These are phyloP conservation scores for Oegoconia quadripuncta DNA, from an alignment of 2,888 invertebrate genomes.

Conservation along the genomic window DNA sequence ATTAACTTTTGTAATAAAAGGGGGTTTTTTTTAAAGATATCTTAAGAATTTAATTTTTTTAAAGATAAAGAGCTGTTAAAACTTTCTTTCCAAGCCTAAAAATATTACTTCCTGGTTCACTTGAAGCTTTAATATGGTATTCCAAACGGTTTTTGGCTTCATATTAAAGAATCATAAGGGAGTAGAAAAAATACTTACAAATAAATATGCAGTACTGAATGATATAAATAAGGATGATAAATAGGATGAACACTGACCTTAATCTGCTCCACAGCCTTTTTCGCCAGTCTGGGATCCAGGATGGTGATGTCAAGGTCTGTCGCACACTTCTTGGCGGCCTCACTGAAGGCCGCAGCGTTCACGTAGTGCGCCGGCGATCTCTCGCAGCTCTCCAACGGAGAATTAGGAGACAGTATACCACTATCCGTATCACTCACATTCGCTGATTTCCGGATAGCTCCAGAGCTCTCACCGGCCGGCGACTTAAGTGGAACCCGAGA, in stretches of 20 bases:
- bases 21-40: no score
- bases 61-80: no score
- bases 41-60: no score
- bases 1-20: no score
- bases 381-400: constrained; percentile 76
- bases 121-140: no score
- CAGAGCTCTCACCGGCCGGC: constrained; percentile 51
- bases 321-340: constrained; percentile 50
- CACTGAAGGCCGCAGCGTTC: constrained; percentile 63
- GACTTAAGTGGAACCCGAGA: constrained; percentile 58
- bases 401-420: constrained; percentile 81
- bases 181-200: neutral
- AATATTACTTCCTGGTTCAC: no score
- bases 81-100: no score
- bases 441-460: constrained; percentile 51
- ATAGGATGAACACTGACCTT: constrained; percentile 62
- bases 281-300: constrained; percentile 62
- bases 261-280: constrained; percentile 69
- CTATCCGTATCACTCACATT: constrained; percentile 82
- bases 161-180: no score
- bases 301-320: constrained; percentile 61
- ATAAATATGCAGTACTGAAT: neutral
- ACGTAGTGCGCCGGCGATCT: constrained; percentile 54
- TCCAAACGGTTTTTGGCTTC: no score
- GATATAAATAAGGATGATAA: neutral